phyloP scores from a whole-genome alignment of 2,888 invertebrate genomes.

The Alentia gelatinosa region DNA sequence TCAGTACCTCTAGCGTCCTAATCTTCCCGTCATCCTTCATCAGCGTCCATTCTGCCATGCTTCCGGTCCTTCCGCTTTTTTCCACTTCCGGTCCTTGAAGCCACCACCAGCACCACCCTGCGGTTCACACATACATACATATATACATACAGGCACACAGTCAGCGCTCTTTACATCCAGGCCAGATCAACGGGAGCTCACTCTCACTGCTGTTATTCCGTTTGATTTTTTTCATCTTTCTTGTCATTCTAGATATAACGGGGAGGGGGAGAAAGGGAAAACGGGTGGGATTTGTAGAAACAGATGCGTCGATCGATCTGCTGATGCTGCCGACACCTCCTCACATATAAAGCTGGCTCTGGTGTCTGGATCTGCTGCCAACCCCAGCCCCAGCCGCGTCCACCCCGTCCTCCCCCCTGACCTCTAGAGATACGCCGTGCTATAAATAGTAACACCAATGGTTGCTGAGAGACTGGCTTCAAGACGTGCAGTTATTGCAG shows the following conservation, averaged over 20 bases:
- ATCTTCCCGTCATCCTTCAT: not conserved
- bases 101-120: not conserved
- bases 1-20: too few species aligned
- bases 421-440: not conserved
- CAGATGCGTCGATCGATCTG: not conserved
- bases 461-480: not conserved
- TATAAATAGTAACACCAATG: conserved; percentile 1
- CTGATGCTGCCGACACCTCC: not conserved
- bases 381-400: not conserved
- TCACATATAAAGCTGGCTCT: not conserved
- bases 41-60: not conserved
- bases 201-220: not conserved
- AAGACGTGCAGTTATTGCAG: not conserved
- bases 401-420: not conserved
- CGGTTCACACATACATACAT: not conserved
- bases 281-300: not conserved
- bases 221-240: not conserved
- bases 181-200: not conserved
- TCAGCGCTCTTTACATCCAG: not conserved
- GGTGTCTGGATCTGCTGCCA: not conserved
- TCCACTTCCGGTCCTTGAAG: not conserved
- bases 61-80: not conserved
- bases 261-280: too few species aligned
- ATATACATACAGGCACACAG: not conserved
- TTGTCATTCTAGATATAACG: too few species aligned